Evolutionary conservation across 2,113 vertebrate genomes (phyloP), one percentile per base, ranked within the genome.

Genomic region (Shinisaurus crocodilurus): DNA sequence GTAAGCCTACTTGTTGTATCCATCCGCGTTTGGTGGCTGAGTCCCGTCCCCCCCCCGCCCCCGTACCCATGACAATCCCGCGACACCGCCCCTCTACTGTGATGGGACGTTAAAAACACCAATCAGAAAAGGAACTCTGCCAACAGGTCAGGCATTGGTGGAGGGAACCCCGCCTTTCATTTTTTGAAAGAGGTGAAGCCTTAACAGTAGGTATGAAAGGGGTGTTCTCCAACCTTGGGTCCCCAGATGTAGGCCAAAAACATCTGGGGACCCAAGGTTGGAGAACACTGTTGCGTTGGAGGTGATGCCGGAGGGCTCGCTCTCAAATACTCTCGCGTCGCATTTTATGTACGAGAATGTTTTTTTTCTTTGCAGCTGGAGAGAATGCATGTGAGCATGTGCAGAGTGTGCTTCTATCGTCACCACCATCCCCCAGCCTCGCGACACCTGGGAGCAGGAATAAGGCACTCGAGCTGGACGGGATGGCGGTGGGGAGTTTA

Each of bases 11-110:
- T 43, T 69, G 76, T 32, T 20, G 29, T 85, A 85, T 70, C 43
- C 83, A 2, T 85, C 83, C 83, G 83, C 83, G 0, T 0, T 0
- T 0, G 0, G 2, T 74, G 0, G 18, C 23, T 1, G 6, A 0
- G 16, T 34, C 88, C 67, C 89, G n/a, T 88, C 74, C 12, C 23
- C 37, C 23, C 1, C 79, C 15, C 32, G 4, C 85, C 9, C 0
- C 3, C 25, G 37, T 75, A 85, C 43, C 92, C 91, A n/a, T 32
- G 89, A 90, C 91, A 91, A 94, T 90, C 0, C 0, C 0, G 0
- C 1, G 32, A 60, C 54, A 0, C 20, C 6, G 15, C 1, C 0
- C 8, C 82, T 65, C 20, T 18, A 10, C 37, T 84, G 37, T 84
- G 82, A 43, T 12, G 20, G 12, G 82, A 18, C 6, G 6, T 16